These are phyloP conservation scores for Cassiopea andromeda DNA, from an alignment of 30 jellyfish, hydroid and myxozoan species.

Conservation along the genomic window DNA sequence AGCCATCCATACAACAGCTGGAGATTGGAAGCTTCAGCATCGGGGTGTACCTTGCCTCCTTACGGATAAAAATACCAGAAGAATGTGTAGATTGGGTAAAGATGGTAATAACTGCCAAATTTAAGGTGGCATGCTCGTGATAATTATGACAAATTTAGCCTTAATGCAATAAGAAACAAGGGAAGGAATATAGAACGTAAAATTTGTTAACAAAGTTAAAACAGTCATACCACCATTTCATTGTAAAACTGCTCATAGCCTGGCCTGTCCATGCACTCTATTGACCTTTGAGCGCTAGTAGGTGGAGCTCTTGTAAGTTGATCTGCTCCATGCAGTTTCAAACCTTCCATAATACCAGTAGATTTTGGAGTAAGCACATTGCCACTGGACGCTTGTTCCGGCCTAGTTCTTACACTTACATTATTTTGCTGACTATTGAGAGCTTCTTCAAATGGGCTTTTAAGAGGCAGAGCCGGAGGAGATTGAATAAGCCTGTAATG, in stretches of 20 bases:
- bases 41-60: no score
- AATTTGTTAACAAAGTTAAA: not conserved
- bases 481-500: constrained; percentile 17
- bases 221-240: constrained; percentile 32
- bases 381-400: not conserved
- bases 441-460: constrained; percentile 43
- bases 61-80: no score
- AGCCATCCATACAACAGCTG: no score
- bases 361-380: not conserved
- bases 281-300: constrained; percentile 8
- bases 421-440: not conserved
- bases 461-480: constrained; percentile 36
- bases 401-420: not conserved
- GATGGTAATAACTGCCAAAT: no score
- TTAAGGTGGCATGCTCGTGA: no score
- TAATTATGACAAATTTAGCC: no score
- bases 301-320: not conserved
- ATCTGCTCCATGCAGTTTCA: not conserved
- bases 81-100: no score
- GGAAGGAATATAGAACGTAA: not conserved
- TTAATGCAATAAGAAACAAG: no score
- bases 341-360: not conserved
- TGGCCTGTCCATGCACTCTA: constrained; percentile 2
- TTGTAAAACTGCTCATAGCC: constrained; percentile 35
- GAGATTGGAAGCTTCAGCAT: no score